Evolutionary conservation across 2,888 invertebrate genomes (phyloP).

Genomic region (Brachylomia viminalis): DNA sequence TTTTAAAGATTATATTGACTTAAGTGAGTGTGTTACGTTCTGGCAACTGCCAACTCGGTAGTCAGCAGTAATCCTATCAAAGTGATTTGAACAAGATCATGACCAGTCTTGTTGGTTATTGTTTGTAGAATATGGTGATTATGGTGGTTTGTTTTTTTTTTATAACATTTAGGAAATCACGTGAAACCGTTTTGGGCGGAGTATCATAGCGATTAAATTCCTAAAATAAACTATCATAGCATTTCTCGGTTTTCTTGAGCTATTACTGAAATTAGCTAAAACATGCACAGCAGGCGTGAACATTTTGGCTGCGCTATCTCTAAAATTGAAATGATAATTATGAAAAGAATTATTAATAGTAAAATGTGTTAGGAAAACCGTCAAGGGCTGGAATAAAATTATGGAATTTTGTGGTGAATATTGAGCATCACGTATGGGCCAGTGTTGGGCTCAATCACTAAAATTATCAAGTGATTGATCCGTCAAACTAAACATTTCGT

Average conservation of each 20-base stretch:
- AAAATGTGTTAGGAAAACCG: neutral
- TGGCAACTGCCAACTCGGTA: neutral
- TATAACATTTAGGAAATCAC: neutral
- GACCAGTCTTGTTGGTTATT: neutral
- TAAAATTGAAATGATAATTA: conserved; percentile 6
- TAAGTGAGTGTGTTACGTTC: conserved; percentile 4
- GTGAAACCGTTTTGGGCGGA: neutral
- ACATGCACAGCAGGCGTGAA: neutral
- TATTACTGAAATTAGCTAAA: conserved; percentile 5
- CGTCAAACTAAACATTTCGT: no score
- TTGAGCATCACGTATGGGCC: neutral
- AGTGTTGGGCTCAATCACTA: no score
- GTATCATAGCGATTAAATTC: neutral
- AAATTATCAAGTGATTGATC: no score
- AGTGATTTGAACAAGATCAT: conserved; percentile 11
- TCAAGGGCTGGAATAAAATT: neutral
- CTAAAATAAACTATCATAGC: neutral
- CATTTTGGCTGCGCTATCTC: conserved; percentile 1
- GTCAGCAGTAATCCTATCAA: conserved; percentile 7
- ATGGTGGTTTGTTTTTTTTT: no score
- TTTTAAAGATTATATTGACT: conserved; percentile 48
- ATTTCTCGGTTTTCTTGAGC: conserved; percentile 10
- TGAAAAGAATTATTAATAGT: neutral
- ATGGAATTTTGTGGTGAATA: neutral
- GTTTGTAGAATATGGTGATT: neutral